Base-by-base conservation (phyloP, 2,797 vertebrate genomes). In the Sitta carolinensis region DNA sequence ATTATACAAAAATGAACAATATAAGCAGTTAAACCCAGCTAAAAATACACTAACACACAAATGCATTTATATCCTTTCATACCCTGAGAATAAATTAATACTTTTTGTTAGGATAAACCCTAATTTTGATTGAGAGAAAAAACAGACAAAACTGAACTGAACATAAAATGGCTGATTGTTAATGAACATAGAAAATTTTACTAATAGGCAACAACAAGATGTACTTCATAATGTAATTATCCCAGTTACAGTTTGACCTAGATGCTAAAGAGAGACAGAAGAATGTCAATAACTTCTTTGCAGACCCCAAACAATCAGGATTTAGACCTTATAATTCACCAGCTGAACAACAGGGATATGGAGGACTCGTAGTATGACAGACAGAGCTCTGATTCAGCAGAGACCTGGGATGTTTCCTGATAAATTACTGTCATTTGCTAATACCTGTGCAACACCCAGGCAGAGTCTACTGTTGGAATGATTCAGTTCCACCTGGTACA, bases 351-450 rank as follows among this genome's bases (percentile, higher is more conserved):
- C 38, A 64, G 34, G 34, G 72, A 32, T 61, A 23, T 58, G 57
- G 76, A 87, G 47, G 62, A 83, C 54, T 32, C 8, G 15, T 9
- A 62, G 34, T 13, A 54, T 58, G 54, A 58, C 64, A 89, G 52
- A 91, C 50, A 94, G 64, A 87, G 13, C 32, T 45, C 66, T 72
- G 79, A 78, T 81, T 92, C 76, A 92, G 79, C 84, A 84, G 54
- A 61, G 61, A 54, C 42, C 30, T 62, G 32, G 51, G 11, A 89
- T 76, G 13, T 76, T 92, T 93, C 77, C 83, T 81, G 79, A 86
- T 75, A 93, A 94, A 87, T 94, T 90, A 51, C 50, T 54, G 59
- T 66, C 76, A 69, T 96, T 94, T 95, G 47, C 66, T 93, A 91
- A 85, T 95, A 91, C 45, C 62, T 78, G 58, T 75, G 76, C 54